phyloP scores from a whole-genome alignment of 2,797 vertebrate genomes.

The Onychomys arenicola region DNA sequence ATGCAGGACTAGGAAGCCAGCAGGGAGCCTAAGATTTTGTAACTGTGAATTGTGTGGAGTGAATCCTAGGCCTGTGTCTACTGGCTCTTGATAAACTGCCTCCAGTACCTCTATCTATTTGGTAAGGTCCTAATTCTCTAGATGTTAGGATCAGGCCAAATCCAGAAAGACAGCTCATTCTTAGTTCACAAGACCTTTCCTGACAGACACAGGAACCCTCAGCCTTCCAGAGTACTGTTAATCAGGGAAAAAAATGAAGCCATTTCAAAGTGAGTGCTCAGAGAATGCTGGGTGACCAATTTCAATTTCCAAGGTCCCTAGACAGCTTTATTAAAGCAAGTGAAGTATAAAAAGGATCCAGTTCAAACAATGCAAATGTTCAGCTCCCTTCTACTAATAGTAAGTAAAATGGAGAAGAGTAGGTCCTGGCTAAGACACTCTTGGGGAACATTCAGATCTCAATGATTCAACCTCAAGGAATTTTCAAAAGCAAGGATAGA shows the following conservation, averaged over 20 bases:
- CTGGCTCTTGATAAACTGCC: background rate
- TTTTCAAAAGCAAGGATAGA: slow-evolving; percentile 2
- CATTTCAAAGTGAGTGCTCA: background rate
- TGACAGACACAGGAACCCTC: background rate
- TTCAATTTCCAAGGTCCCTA: slow-evolving; percentile 32
- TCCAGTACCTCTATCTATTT: background rate
- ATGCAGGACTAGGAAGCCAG: background rate
- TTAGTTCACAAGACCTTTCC: background rate
- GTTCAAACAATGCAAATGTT: slow-evolving; percentile 50
- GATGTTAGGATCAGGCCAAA: background rate
- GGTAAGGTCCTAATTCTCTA: background rate
- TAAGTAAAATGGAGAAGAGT: slow-evolving; percentile 40
- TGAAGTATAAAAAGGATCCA: slow-evolving; percentile 24
- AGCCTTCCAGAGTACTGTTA: background rate
- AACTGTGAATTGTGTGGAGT: background rate
- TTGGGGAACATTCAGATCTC: slow-evolving; percentile 8
- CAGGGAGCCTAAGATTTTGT: background rate
- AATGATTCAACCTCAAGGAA: background rate
- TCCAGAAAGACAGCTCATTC: background rate
- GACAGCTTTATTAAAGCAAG: slow-evolving; percentile 44
- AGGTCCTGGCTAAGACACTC: background rate
- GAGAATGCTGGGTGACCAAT: background rate
- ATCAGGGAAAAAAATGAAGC: background rate
- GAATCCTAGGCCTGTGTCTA: background rate
- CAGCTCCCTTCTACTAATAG: background rate